A percentile compares a stretch with the other conserved stretches of the same genome.
Conservation (phyloP, 2,113 vertebrate genomes). For the Datnioides undecimradiatus region DNA sequence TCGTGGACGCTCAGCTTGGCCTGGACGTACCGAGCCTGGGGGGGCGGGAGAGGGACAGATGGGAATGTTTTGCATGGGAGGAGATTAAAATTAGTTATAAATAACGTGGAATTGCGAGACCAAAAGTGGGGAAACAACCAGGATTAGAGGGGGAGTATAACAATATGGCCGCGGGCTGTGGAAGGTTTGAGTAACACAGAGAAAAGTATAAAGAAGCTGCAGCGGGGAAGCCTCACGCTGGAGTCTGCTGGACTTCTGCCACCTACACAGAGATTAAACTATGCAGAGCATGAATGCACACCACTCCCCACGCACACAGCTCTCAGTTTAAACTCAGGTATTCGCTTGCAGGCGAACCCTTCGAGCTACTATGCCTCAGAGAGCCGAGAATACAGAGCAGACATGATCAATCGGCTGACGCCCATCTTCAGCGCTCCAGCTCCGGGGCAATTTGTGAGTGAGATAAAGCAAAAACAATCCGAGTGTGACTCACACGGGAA, state of each 20-base stretch:
- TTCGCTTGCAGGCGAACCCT: constrained; percentile 7
- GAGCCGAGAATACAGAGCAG: constrained; percentile 13
- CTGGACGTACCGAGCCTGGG: constrained; percentile 93
- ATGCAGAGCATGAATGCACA: not conserved
- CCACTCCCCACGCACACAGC: not conserved
- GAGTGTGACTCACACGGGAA: constrained; percentile 84
- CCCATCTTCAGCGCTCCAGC: constrained; percentile 43
- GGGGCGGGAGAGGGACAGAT: not conserved
- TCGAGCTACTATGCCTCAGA: not conserved
- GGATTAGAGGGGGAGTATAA: constrained; percentile 1
- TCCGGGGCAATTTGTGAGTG: constrained; percentile 63
- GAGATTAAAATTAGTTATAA: not conserved
- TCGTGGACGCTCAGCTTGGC: constrained; percentile 97
- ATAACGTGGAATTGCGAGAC: not conserved
- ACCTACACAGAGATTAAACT: not conserved
- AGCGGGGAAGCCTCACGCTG: not conserved
- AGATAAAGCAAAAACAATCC: constrained; percentile 85
- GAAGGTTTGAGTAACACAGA: constrained; percentile 2
- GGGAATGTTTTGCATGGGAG: not conserved
- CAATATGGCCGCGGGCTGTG: constrained; percentile 12
- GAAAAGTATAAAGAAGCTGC: not conserved
- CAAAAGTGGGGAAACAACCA: not conserved
- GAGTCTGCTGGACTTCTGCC: not conserved
- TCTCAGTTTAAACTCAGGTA: not conserved
- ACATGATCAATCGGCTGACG: constrained; percentile 48